These are phyloP conservation scores for Recurvirostra avosetta DNA, from an alignment of 2,113 vertebrate genomes.

Conservation along the genomic window DNA sequence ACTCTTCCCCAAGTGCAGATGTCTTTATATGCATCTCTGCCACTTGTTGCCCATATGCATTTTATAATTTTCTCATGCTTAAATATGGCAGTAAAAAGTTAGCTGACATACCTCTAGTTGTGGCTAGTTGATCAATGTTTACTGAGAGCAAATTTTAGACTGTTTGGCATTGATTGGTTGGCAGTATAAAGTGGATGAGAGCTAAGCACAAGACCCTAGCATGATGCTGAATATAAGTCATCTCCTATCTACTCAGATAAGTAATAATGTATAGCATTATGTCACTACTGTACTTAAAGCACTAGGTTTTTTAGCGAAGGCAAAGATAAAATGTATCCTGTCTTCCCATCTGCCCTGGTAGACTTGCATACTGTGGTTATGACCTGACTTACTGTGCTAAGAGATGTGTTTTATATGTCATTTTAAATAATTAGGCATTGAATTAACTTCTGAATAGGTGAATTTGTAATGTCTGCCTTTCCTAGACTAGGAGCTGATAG, in stretches of 20 bases:
- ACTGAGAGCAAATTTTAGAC: background rate
- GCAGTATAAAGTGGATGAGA: background rate
- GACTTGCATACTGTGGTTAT: background rate
- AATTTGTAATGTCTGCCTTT: background rate
- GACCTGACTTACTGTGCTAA: background rate
- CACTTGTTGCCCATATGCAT: fast-evolving
- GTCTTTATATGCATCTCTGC: background rate
- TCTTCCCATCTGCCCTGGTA: background rate
- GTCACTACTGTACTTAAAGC: background rate
- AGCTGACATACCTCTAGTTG: fast-evolving
- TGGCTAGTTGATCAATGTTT: background rate
- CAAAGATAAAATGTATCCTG: background rate
- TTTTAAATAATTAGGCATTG: background rate
- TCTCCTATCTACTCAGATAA: background rate
- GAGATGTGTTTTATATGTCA: background rate
- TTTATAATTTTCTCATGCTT: background rate
- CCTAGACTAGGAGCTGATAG: background rate
- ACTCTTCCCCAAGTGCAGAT: background rate
- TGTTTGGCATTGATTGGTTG: background rate
- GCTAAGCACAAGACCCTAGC: background rate
- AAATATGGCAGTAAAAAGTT: background rate
- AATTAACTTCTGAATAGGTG: background rate
- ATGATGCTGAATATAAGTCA: background rate
- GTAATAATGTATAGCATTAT: background rate
- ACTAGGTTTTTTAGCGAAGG: background rate